phyloP scores from a whole-genome alignment of 23 tunicate species.

The Halocynthia aurantium region DNA sequence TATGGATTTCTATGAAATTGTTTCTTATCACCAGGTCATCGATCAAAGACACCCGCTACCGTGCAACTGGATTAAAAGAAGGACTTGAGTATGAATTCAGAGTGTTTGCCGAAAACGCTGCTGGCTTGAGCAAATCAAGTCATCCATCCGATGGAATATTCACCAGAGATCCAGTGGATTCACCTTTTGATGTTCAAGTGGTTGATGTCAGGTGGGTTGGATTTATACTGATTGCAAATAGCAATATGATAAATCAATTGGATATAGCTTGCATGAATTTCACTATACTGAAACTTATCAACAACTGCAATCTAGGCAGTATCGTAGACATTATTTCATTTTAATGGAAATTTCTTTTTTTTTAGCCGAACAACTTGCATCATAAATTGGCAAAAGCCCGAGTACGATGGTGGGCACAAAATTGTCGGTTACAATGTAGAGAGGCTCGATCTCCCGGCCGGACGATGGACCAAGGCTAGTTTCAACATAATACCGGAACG shows the following conservation, averaged over 20 bases:
- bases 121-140: constrained; percentile 74
- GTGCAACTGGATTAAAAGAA: constrained; percentile 65
- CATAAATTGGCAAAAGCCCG: constrained; percentile 83
- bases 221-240: background rate
- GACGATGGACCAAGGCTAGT: constrained; percentile 78
- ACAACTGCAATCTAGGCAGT: no score
- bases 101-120: constrained; percentile 77
- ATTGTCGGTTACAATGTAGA: constrained; percentile 90
- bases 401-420: constrained; percentile 84
- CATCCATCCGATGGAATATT: constrained; percentile 38
- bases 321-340: no score
- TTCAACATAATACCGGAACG: constrained; percentile 67
- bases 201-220: constrained; percentile 46
- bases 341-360: no score
- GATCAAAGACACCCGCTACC: constrained; percentile 49
- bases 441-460: constrained; percentile 44
- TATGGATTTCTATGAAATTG: background rate
- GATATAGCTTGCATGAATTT: no score
- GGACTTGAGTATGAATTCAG: constrained; percentile 88
- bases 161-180: constrained; percentile 89
- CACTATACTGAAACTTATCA: no score
- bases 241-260: no score
- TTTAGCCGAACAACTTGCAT: constrained; percentile 56
- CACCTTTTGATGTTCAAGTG: constrained; percentile 69
- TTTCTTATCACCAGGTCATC: constrained; percentile 26